These are phyloP conservation scores for Australoheros scitulus DNA, from an alignment of 2,113 vertebrate species.

Conservation along the genomic window DNA sequence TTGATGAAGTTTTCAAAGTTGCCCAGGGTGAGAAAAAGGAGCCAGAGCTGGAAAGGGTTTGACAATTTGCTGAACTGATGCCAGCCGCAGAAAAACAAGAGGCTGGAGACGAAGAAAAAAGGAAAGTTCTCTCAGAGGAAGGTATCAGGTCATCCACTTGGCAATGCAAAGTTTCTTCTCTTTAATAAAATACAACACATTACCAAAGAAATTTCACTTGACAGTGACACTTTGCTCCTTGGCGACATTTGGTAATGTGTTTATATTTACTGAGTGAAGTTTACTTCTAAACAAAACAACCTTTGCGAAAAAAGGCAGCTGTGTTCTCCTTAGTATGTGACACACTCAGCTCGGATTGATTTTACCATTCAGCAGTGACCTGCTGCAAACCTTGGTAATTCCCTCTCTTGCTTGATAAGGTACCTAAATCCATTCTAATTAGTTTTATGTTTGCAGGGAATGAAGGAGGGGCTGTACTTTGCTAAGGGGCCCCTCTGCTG, in stretches of 20 bases:
- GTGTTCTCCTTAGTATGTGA: slow-evolving; percentile 78
- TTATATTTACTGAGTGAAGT: neutral
- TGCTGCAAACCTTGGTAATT: slow-evolving; percentile 87
- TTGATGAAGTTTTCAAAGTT: slow-evolving; percentile 95
- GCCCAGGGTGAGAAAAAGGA: slow-evolving; percentile 87
- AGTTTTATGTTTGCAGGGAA: slow-evolving; percentile 76
- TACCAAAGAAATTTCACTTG: neutral
- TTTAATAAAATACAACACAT: neutral
- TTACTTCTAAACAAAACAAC: neutral
- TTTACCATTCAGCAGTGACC: slow-evolving; percentile 89
- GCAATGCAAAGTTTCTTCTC: neutral
- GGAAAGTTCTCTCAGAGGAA: neutral
- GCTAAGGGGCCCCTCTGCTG: slow-evolving; percentile 36
- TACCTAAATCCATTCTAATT: slow-evolving; percentile 97
- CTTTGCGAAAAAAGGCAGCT: neutral
- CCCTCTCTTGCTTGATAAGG: slow-evolving; percentile 92
- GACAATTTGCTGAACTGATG: slow-evolving; percentile 82
- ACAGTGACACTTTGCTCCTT: neutral
- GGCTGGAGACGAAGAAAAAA: neutral
- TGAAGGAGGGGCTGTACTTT: slow-evolving; percentile 49
- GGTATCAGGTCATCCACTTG: neutral
- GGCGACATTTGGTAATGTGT: neutral
- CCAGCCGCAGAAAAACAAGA: slow-evolving; percentile 21
- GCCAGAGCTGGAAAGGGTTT: slow-evolving; percentile 86
- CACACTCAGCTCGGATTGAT: slow-evolving; percentile 87